Evolutionary conservation across 1,140 invertebrate species (phyloP).

Genomic region (Hylaeus anthracinus): DNA sequence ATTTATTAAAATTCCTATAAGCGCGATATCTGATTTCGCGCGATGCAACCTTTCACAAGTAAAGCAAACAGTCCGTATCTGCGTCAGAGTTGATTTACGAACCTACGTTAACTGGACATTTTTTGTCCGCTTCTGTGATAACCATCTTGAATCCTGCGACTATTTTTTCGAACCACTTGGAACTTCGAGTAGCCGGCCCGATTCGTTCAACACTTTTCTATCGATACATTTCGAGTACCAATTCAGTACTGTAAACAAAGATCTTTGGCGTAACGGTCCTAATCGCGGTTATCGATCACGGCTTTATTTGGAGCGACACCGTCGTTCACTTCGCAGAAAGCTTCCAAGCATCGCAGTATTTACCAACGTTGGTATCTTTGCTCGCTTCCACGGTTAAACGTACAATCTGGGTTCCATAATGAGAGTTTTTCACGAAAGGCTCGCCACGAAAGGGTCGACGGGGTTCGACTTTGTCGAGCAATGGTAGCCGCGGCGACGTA

Average conservation of each 20-base stretch:
- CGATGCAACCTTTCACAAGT: no score
- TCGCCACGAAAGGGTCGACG: background rate
- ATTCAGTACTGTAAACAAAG: background rate
- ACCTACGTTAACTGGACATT: background rate
- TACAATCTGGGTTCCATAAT: background rate
- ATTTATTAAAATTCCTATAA: no score
- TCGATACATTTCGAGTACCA: no score
- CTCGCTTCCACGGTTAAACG: background rate
- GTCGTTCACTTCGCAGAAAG: background rate
- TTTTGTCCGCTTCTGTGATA: background rate
- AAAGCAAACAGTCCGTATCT: no score
- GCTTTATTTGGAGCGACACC: background rate
- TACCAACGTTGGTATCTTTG: background rate
- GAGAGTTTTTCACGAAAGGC: conserved; percentile 5
- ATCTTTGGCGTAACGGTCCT: background rate
- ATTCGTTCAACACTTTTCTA: no score
- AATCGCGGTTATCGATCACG: conserved; percentile 8
- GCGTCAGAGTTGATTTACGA: background rate
- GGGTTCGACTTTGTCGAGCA: background rate
- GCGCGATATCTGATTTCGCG: no score
- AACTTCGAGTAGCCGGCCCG: no score
- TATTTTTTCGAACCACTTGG: background rate
- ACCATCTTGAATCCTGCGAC: background rate
- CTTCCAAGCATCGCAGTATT: background rate
- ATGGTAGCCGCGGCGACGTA: background rate